Evolutionary conservation across 1,140 invertebrate genomes (phyloP).

Genomic region (Bombus turneri): DNA sequence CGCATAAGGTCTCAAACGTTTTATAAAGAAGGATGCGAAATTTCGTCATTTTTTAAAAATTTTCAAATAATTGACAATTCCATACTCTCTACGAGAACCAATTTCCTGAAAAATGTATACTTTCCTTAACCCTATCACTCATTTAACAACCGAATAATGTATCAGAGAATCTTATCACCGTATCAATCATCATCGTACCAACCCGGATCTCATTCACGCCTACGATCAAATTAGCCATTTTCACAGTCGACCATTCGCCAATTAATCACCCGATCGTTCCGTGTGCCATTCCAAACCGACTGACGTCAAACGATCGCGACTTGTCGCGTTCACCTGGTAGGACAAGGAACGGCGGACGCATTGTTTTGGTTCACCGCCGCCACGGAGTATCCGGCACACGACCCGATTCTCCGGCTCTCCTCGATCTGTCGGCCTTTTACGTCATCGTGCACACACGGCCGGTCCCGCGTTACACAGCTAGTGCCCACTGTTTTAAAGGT

Average conservation of each 20-base stretch:
- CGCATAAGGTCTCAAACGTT: not conserved
- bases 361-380: conserved; percentile 39
- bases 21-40: not conserved
- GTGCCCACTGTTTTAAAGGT: not conserved
- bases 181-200: not conserved
- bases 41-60: not conserved
- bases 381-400: conserved; percentile 49
- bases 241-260: not conserved
- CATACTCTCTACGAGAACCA: not conserved
- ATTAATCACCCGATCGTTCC: conserved; percentile 55
- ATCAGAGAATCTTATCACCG: not conserved
- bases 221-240: not conserved
- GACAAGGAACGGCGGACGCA: conserved; percentile 35
- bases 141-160: not conserved
- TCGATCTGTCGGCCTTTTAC: conserved; percentile 10
- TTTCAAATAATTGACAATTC: not conserved
- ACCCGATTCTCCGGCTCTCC: conserved; percentile 30
- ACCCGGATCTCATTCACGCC: conserved; percentile 31
- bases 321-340: conserved; percentile 32
- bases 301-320: conserved; percentile 60
- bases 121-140: too few relatives aligned
- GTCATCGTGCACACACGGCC: not conserved
- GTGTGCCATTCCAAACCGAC: conserved; percentile 50
- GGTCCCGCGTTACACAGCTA: too few relatives aligned
- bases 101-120: not conserved